A percentile compares a stretch with the other conserved stretches of the same genome.
phyloP scores from a whole-genome alignment of 2,888 invertebrate genomes.

The Pristionchus maxplancki region DNA sequence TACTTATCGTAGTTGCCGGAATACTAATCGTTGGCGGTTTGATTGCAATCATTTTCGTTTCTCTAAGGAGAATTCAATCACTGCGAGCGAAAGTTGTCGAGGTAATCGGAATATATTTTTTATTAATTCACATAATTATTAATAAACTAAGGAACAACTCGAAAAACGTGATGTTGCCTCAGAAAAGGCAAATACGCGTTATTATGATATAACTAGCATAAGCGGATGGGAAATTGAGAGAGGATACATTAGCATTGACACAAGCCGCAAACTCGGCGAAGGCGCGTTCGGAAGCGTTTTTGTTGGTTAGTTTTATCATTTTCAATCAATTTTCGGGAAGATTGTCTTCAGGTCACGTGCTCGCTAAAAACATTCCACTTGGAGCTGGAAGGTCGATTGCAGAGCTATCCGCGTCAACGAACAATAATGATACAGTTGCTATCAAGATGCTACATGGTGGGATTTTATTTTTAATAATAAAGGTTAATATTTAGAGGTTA shows the following conservation, averaged over 20 bases:
- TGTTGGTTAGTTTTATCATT: background rate
- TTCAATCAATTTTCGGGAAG: background rate
- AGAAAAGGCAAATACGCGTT: background rate
- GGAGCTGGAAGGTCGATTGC: background rate
- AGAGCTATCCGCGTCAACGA: background rate
- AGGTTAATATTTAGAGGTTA: background rate
- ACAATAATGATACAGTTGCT: background rate
- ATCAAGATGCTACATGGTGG: slow-evolving; percentile 12
- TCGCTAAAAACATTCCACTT: background rate
- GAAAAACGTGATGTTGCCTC: too few species aligned
- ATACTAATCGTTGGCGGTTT: background rate
- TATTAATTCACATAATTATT: background rate
- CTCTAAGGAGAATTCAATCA: background rate
- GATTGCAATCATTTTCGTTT: background rate
- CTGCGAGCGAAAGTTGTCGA: background rate
- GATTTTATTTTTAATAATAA: background rate
- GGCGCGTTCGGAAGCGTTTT: slow-evolving; percentile 15
- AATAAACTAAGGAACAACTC: background rate
- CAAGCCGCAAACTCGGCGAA: background rate
- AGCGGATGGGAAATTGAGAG: slow-evolving; percentile 20
- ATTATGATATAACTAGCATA: background rate
- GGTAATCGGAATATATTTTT: background rate
- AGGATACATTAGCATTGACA: background rate
- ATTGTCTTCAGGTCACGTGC: background rate
- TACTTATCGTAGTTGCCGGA: background rate